phyloP scores from a whole-genome alignment of 2,797 vertebrate genomes.

The Etheostoma nigrum region DNA sequence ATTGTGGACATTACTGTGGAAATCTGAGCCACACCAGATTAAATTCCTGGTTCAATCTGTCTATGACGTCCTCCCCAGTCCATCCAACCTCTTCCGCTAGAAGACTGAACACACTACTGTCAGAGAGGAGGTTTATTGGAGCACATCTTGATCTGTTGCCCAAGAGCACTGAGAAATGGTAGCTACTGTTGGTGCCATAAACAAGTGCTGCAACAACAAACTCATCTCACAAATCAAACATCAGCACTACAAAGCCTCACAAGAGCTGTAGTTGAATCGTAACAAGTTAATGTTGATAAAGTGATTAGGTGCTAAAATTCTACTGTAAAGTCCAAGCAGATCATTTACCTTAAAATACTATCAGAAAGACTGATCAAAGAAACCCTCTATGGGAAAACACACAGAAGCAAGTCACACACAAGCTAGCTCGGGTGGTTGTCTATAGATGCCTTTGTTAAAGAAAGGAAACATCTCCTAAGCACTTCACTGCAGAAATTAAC shows the following conservation, averaged over 20 bases:
- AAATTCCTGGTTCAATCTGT: too few relatives aligned
- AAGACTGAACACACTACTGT: too few relatives aligned
- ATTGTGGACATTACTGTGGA: too few relatives aligned
- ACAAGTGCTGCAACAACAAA: background rate
- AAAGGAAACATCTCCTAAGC: conserved; percentile 17
- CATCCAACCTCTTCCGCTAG: too few relatives aligned
- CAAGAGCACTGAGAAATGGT: too few relatives aligned
- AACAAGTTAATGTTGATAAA: background rate
- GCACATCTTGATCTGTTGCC: too few relatives aligned
- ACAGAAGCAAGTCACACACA: conserved; percentile 20
- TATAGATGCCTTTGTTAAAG: conserved; percentile 26
- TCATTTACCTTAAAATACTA: conserved; percentile 15
- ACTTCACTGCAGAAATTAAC: conserved; percentile 22
- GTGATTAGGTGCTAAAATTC: background rate
- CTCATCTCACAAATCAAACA: conserved; percentile 1
- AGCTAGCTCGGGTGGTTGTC: background rate
- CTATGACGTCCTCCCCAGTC: too few relatives aligned
- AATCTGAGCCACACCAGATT: too few relatives aligned
- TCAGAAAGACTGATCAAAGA: too few relatives aligned
- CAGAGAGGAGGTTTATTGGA: too few relatives aligned
- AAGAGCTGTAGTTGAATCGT: conserved; percentile 1
- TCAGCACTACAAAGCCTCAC: background rate
- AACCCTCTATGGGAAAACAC: background rate
- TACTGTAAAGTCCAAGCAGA: background rate
- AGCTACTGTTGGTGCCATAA: too few relatives aligned